These are phyloP conservation scores for Spinus pinus DNA, from an alignment of 2,797 vertebrate genomes.

Conservation along the genomic window DNA sequence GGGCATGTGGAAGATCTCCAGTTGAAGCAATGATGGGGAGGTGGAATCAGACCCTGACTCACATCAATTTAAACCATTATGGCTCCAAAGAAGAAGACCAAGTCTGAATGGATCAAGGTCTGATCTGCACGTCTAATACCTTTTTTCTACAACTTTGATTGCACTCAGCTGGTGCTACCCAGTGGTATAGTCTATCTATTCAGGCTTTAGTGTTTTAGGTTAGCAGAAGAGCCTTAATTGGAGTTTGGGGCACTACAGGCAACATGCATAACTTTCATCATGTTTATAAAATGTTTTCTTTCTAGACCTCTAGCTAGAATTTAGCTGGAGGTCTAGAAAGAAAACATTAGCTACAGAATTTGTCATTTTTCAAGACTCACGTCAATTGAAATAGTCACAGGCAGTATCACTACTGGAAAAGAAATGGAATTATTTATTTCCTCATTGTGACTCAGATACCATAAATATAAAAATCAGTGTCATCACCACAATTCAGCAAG, in stretches of 20 bases:
- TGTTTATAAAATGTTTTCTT: not conserved
- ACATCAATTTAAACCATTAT: not conserved
- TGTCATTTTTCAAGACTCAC: not conserved
- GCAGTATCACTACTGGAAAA: not conserved
- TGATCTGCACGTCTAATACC: not conserved
- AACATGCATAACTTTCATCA: not conserved
- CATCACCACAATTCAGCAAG: not conserved
- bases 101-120: not conserved
- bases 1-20: fast-evolving
- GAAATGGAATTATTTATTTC: not conserved
- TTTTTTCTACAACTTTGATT: not conserved
- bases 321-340: too few species aligned
- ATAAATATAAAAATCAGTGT: not conserved
- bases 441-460: not conserved
- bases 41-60: not conserved
- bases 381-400: not conserved
- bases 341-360: not conserved
- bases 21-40: not conserved
- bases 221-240: not conserved
- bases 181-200: not conserved
- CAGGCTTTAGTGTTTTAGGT: not conserved
- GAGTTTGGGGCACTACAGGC: not conserved
- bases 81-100: not conserved
- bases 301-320: not conserved
- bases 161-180: not conserved